These are phyloP conservation scores for Atherinosoma microstoma DNA, from an alignment of 2,797 vertebrate genomes.

Conservation along the genomic window DNA sequence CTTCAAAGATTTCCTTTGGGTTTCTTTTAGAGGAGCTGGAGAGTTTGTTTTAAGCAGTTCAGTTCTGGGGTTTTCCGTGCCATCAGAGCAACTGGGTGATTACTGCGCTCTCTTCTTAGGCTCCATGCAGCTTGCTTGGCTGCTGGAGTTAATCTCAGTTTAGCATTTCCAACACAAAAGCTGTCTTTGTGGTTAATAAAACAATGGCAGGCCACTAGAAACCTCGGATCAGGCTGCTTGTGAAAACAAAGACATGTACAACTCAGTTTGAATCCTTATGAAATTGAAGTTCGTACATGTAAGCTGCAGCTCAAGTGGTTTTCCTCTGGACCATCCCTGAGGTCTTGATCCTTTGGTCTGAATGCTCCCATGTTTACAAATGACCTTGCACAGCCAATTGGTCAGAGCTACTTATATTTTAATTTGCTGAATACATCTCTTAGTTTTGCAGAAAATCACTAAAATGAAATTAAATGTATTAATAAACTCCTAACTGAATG, in stretches of 20 bases:
- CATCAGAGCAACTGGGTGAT: slow-evolving; percentile 58
- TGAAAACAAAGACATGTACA: slow-evolving; percentile 59
- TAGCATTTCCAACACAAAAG: slow-evolving; percentile 81
- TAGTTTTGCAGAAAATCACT: neutral
- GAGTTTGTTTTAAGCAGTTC: slow-evolving; percentile 54
- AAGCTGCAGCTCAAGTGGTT: slow-evolving; percentile 59
- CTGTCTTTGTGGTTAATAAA: slow-evolving; percentile 63
- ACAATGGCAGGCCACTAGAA: slow-evolving; percentile 64
- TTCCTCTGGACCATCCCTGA: slow-evolving; percentile 25
- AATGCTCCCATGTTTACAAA: slow-evolving; percentile 5
- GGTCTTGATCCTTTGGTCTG: slow-evolving; percentile 33
- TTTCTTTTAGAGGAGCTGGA: slow-evolving; percentile 40
- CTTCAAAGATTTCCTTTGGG: slow-evolving; percentile 62
- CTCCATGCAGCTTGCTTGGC: slow-evolving; percentile 52
- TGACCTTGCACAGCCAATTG: slow-evolving; percentile 3
- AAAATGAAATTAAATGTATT: too few relatives aligned
- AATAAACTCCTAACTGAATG: too few relatives aligned
- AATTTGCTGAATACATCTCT: neutral
- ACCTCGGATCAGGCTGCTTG: slow-evolving; percentile 56
- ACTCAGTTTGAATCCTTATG: slow-evolving; percentile 36
- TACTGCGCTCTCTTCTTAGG: slow-evolving; percentile 47
- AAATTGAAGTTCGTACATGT: slow-evolving; percentile 60
- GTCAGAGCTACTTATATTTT: neutral
- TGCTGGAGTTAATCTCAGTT: slow-evolving; percentile 78
- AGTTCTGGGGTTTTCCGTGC: slow-evolving; percentile 44